Base-by-base conservation (phyloP, 2,113 vertebrate genomes). In the Anhinga anhinga region DNA sequence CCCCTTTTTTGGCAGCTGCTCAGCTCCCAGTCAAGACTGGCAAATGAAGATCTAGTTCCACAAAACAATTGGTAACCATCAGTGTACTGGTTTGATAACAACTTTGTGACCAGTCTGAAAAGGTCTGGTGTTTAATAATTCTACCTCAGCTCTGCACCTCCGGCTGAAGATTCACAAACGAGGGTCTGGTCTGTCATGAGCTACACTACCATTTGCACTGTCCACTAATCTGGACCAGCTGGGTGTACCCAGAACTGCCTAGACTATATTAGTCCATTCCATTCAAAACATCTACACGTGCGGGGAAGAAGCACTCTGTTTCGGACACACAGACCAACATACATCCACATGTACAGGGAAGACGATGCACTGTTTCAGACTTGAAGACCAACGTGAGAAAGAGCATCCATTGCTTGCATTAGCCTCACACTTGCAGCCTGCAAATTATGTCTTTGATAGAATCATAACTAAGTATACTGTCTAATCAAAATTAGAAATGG, bases 271-370 rank as follows among this genome's bases (percentile, higher is more conserved):
- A 82, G 17, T 29, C 6, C 1, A 0, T 55, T 44, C 47, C 32
- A 17, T 30, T 40, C 58, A 55, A 40, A 50, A 34, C 15, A 61
- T 9, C 26, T 26, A 19, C 19, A 29, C 0, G 0, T 4, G 10
- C 40, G 40, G 32, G 32, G 13, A 45, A 45, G 26, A 7, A 53
- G 52, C 49, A 40, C 19, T 29, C 55, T 15, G 22, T 19, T 86
- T 66, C 5, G 19, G 50, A 56, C 61, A 40, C 4, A 3, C 10
- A 82, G 32, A 50, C 53, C 22, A n/a, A 52, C 1, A 1, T n/a
- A 34, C 14, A 65, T 11, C 25, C 25, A 17, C 25, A n/a, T 0
- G 1, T 5, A 11, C 38, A 47, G 25, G 34, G 12, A 34, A 53
- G 42, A 11, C 18, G 27, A 45, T 10, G 10, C 29, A 32, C 49